Evolutionary conservation across 1,140 invertebrate genomes (phyloP).

Genomic region (Aphaenogaster rudis): DNA sequence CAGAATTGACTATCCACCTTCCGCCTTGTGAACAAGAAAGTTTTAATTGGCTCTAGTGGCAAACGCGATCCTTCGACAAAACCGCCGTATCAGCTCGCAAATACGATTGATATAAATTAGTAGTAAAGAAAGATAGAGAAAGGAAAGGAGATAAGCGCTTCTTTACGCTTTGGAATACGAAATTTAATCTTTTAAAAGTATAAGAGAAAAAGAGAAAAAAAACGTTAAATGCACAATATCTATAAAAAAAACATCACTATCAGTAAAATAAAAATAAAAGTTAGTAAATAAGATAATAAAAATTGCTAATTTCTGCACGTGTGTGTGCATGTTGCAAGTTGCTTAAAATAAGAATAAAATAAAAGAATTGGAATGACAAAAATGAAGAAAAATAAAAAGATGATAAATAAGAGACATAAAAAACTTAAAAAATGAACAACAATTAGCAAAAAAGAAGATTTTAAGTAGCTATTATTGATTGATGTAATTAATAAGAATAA

Average conservation of each 20-base stretch:
- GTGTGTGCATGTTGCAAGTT: background rate
- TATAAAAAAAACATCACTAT: background rate
- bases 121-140: background rate
- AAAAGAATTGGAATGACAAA: background rate
- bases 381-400: background rate
- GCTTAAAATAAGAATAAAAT: background rate
- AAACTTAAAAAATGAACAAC: background rate
- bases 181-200: conserved; percentile 16
- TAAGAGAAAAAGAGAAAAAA: background rate
- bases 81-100: conserved; percentile 17
- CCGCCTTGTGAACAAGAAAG: conserved; percentile 36
- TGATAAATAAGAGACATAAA: background rate
- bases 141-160: background rate
- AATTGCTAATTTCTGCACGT: background rate
- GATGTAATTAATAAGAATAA: background rate
- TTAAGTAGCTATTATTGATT: background rate
- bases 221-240: background rate
- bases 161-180: background rate
- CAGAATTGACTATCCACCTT: conserved; percentile 57
- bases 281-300: background rate
- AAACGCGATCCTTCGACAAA: conserved; percentile 45
- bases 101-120: conserved; percentile 54
- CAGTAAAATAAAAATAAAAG: background rate
- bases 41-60: conserved; percentile 55
- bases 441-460: background rate